These are phyloP conservation scores for Montipora efflorescens DNA, from an alignment of 64 coral and sea anemone species.

Conservation along the genomic window DNA sequence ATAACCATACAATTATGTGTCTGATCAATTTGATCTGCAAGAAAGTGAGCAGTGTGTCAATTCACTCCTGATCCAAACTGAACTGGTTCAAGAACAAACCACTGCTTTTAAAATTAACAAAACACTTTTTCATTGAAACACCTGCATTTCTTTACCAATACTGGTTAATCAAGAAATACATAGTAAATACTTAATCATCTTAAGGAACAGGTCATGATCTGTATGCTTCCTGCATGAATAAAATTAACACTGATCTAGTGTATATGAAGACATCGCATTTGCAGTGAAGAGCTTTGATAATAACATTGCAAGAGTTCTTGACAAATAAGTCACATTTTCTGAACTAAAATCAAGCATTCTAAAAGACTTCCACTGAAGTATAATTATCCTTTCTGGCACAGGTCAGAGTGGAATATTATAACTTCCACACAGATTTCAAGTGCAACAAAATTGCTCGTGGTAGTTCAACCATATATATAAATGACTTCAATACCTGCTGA, in stretches of 20 bases:
- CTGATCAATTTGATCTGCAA: too few species aligned
- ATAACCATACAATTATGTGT: too few species aligned
- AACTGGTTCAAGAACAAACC: too few species aligned
- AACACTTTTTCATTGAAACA: too few species aligned
- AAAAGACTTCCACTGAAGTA: not conserved
- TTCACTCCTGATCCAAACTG: too few species aligned
- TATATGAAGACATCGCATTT: not conserved
- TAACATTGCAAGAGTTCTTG: not conserved
- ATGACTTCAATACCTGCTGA: constrained; percentile 53
- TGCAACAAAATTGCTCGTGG: not conserved
- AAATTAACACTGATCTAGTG: too few species aligned
- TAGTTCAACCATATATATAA: constrained; percentile 4
- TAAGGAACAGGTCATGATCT: not conserved
- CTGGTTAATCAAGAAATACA: too few species aligned
- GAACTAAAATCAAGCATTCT: not conserved
- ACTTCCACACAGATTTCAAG: not conserved
- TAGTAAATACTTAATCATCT: not conserved
- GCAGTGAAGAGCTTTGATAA: not conserved
- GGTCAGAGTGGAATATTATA: not conserved
- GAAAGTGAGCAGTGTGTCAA: too few species aligned
- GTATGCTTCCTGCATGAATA: not conserved
- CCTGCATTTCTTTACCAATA: too few species aligned
- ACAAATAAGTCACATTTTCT: not conserved
- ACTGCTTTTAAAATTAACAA: too few species aligned
- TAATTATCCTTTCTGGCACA: not conserved